Conservation (phyloP, 1,140 invertebrate species). For the Anoplolepis gracilipes region DNA sequence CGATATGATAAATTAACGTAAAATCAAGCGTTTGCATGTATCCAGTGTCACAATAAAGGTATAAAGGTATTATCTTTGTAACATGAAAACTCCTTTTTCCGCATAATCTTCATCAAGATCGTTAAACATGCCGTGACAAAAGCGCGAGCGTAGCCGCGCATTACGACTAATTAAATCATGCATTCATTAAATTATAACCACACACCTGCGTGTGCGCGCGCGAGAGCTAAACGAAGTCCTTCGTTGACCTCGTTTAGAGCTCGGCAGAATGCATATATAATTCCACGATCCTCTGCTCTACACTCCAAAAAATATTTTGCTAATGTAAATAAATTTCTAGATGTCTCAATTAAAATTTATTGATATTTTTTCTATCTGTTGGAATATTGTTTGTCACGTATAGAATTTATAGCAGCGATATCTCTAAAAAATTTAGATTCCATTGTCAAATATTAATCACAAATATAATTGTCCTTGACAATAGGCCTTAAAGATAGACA, state of each 20-base stretch:
- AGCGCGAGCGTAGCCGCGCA: slow-evolving; percentile 41
- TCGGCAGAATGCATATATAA: slow-evolving; percentile 7
- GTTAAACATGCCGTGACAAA: slow-evolving; percentile 49
- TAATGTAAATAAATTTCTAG: too few species aligned
- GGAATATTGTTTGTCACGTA: too few species aligned
- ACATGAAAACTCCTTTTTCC: not conserved
- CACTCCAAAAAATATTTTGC: too few species aligned
- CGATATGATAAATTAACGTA: slow-evolving; percentile 16
- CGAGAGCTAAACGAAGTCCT: not conserved
- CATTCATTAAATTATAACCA: slow-evolving; percentile 54
- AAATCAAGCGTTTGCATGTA: not conserved
- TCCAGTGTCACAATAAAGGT: not conserved
- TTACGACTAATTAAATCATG: slow-evolving; percentile 57
- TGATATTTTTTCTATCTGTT: too few species aligned
- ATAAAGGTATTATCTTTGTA: not conserved
- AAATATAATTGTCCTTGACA: too few species aligned
- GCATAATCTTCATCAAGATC: slow-evolving; percentile 16
- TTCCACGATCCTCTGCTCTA: not conserved
- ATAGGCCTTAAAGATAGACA: too few species aligned
- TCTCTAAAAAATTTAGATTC: too few species aligned
- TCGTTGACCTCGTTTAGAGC: slow-evolving; percentile 40
- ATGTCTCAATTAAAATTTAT: too few species aligned
- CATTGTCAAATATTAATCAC: too few species aligned
- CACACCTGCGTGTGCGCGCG: slow-evolving; percentile 3
- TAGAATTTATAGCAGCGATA: too few species aligned